phyloP scores from a whole-genome alignment of 2,113 vertebrate genomes.

The Apaloderma vittatum region DNA sequence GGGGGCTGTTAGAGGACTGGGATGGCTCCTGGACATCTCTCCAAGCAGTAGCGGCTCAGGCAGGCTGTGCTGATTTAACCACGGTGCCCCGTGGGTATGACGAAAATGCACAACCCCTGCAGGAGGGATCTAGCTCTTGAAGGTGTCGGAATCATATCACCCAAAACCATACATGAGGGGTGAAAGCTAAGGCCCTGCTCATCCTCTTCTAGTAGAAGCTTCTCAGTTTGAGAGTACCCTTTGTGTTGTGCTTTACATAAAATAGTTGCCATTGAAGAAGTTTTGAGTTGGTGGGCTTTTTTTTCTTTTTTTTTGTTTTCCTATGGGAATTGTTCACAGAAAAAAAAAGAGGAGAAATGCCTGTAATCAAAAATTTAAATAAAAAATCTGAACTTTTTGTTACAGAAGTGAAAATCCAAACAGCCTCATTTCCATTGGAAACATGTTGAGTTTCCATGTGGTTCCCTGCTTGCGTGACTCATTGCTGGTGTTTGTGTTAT shows the following conservation, averaged over 20 bases:
- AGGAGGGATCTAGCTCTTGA: not conserved
- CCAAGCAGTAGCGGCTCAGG: not conserved
- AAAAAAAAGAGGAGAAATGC: not conserved
- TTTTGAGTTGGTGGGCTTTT: not conserved
- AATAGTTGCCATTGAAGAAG: not conserved
- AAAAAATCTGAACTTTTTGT: constrained; percentile 4
- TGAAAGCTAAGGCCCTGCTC: not conserved
- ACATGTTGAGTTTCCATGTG: not conserved
- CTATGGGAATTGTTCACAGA: not conserved
- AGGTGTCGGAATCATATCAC: not conserved
- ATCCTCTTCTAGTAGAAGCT: not conserved
- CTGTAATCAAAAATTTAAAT: not conserved
- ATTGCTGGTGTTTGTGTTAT: constrained; percentile 38
- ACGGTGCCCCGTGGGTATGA: rapidly evolving
- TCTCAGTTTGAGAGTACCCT: not conserved
- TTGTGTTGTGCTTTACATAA: not conserved
- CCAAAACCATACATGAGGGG: not conserved
- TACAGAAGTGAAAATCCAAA: constrained; percentile 7
- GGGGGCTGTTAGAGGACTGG: not conserved
- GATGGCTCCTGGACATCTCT: rapidly evolving
- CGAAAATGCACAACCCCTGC: not conserved
- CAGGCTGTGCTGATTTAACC: not conserved
- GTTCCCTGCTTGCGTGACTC: not conserved
- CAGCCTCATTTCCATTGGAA: constrained; percentile 10
- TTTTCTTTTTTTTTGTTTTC: not conserved